phyloP scores from a whole-genome alignment of 2,888 invertebrate genomes.

The Archips crataeganus region DNA sequence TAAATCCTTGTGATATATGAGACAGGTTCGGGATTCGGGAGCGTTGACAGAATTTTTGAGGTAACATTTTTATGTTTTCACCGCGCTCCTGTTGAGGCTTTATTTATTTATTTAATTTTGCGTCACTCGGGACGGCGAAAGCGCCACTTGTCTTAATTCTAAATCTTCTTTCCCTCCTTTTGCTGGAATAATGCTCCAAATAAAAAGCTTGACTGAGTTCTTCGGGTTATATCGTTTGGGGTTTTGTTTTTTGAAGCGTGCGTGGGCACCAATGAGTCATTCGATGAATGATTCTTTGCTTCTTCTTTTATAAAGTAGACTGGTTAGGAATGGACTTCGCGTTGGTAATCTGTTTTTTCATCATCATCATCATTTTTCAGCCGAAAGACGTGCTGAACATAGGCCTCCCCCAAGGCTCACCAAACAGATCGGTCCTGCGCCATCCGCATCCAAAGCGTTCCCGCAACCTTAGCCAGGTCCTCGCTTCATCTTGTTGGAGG shows the following conservation, averaged over 20 bases:
- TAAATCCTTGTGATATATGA: conserved; percentile 83
- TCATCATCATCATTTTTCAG: no score
- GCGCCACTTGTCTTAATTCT: conserved; percentile 41
- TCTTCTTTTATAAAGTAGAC: no score
- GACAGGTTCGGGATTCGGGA: conserved; percentile 65
- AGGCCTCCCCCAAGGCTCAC: no score
- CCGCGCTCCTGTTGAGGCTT: conserved; percentile 47
- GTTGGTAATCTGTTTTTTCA: no score
- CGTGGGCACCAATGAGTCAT: neutral
- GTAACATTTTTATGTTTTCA: conserved; percentile 72
- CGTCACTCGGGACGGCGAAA: conserved; percentile 36
- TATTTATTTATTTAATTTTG: conserved; percentile 49
- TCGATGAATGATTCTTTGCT: no score
- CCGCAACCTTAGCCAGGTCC: no score
- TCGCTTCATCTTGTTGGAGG: no score
- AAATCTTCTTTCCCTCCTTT: conserved; percentile 34
- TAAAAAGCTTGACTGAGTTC: conserved; percentile 32
- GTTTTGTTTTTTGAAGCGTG: conserved; percentile 1
- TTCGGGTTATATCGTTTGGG: conserved; percentile 15
- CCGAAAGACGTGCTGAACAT: no score
- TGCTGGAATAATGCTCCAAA: conserved; percentile 31
- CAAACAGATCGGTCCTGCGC: no score
- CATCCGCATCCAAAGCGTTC: no score
- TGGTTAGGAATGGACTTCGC: no score
- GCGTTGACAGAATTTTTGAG: conserved; percentile 79